These are phyloP conservation scores for Acronicta psi DNA, from an alignment of 2,888 invertebrate species.

Conservation along the genomic window DNA sequence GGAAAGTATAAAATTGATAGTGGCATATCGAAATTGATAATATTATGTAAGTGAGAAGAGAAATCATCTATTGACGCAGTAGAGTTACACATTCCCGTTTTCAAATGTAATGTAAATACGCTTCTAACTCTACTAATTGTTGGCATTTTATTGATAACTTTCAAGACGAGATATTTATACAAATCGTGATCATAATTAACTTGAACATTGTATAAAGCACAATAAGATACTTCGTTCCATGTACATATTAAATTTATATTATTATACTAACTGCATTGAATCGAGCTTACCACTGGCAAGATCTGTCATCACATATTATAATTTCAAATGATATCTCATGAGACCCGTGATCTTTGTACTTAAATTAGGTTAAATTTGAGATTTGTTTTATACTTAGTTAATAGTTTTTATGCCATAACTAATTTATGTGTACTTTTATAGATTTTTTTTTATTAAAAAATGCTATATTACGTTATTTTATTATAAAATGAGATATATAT, in stretches of 20 bases:
- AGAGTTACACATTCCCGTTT: slow-evolving; percentile 62
- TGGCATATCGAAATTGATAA: slow-evolving; percentile 73
- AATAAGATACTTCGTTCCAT: slow-evolving; percentile 42
- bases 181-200: slow-evolving; percentile 32
- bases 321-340: slow-evolving; percentile 42
- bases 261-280: slow-evolving; percentile 40
- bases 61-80: slow-evolving; percentile 44
- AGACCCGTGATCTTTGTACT: slow-evolving; percentile 80
- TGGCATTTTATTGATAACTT: slow-evolving; percentile 39
- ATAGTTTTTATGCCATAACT: slow-evolving; percentile 87
- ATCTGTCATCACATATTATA: slow-evolving; percentile 67
- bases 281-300: slow-evolving; percentile 58
- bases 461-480: slow-evolving; percentile 69
- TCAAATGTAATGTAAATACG: slow-evolving; percentile 57
- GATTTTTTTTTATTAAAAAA: slow-evolving; percentile 72
- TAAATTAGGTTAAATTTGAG: slow-evolving; percentile 80
- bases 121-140: slow-evolving; percentile 50
- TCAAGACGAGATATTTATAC: slow-evolving; percentile 29
- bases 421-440: slow-evolving; percentile 83
- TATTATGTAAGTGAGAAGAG: slow-evolving; percentile 53
- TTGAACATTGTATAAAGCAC: slow-evolving; percentile 50
- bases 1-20: slow-evolving; percentile 69
- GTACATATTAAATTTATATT: slow-evolving; percentile 52
- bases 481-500: slow-evolving; percentile 68
- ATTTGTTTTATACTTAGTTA: slow-evolving; percentile 78